phyloP scores from a whole-genome alignment of 2,888 invertebrate species.

The Acanthosepion esculentum region DNA sequence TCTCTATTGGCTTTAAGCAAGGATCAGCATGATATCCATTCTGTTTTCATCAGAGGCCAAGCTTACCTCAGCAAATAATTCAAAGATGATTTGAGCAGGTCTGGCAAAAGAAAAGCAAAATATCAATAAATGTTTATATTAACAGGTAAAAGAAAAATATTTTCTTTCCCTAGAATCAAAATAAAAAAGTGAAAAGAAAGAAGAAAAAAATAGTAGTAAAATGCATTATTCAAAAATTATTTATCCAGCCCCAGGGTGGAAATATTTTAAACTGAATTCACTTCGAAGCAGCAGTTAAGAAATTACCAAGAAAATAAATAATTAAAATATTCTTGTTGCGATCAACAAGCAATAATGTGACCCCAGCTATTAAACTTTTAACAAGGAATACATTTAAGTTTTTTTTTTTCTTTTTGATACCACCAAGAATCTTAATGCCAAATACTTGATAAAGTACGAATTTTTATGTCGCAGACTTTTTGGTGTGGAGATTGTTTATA shows the following conservation, averaged over 20 bases:
- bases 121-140: neutral
- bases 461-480: neutral
- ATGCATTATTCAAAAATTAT: conserved; percentile 33
- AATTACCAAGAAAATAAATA: neutral
- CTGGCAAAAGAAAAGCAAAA: neutral
- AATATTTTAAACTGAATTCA: neutral
- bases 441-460: neutral
- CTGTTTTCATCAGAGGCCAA: neutral
- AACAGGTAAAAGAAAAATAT: neutral
- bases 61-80: neutral
- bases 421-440: neutral
- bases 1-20: neutral
- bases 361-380: conserved; percentile 11
- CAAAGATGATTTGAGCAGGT: neutral
- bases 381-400: neutral
- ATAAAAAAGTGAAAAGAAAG: neutral
- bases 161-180: neutral
- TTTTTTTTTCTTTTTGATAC: neutral
- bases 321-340: neutral
- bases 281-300: neutral
- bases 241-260: conserved; percentile 12
- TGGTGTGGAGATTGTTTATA: neutral
- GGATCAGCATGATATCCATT: neutral
- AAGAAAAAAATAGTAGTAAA: neutral
- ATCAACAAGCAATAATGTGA: neutral